phyloP scores from a whole-genome alignment of 2,888 invertebrate species.

The Plebejus argus region DNA sequence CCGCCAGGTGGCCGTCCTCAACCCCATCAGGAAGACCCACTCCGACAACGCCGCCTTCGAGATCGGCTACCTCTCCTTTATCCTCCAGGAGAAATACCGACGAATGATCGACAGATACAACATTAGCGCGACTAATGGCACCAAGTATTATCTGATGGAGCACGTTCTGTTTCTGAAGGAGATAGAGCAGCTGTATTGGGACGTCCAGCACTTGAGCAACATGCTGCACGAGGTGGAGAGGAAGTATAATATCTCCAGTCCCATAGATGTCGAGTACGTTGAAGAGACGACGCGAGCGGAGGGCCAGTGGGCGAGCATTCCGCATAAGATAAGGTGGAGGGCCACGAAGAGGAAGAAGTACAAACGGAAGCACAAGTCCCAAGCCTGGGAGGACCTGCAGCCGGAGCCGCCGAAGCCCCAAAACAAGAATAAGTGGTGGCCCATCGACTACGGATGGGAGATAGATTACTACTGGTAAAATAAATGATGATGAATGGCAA shows the following conservation, averaged over 20 bases:
- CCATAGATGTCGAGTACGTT: slow-evolving; percentile 30
- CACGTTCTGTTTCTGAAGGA: slow-evolving; percentile 42
- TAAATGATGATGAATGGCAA: neutral
- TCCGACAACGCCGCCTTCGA: slow-evolving; percentile 39
- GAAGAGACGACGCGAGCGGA: neutral
- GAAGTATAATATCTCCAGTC: slow-evolving; percentile 44
- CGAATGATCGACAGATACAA: slow-evolving; percentile 54
- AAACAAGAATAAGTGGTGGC: slow-evolving; percentile 44
- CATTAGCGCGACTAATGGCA: slow-evolving; percentile 8
- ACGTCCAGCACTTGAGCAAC: slow-evolving; percentile 47
- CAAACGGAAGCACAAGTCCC: neutral
- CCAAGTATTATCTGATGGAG: slow-evolving; percentile 38
- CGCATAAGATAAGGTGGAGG: neutral
- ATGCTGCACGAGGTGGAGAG: slow-evolving; percentile 53
- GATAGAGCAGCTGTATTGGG: slow-evolving; percentile 47
- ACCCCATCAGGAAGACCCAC: slow-evolving; percentile 34
- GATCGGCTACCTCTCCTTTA: slow-evolving; percentile 42
- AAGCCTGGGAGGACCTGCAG: neutral
- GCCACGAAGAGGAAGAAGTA: slow-evolving; percentile 22
- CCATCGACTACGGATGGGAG: slow-evolving; percentile 53
- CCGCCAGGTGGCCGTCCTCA: slow-evolving; percentile 25
- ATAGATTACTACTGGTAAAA: slow-evolving; percentile 47
- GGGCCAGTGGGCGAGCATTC: neutral
- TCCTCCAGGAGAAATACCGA: slow-evolving; percentile 50
- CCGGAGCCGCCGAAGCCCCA: neutral